Percentiles rank a stretch among this genome's conserved stretches.
These are phyloP conservation scores for Oriolus oriolus DNA, from an alignment of 2,113 vertebrate genomes.

Conservation along the genomic window DNA sequence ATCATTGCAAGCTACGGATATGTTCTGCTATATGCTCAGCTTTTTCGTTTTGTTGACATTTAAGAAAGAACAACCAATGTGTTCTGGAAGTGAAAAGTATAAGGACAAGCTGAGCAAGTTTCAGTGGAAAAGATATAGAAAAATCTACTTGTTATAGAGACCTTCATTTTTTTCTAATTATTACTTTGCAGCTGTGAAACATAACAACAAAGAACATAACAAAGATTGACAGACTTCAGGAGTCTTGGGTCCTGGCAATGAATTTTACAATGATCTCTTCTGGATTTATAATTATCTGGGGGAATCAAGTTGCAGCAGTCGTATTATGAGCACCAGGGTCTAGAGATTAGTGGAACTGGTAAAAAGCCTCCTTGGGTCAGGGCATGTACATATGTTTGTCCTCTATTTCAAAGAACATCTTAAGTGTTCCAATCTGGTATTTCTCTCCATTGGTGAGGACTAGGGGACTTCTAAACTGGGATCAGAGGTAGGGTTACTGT, in stretches of 20 bases:
- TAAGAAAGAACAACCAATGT: not conserved
- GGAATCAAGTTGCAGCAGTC: not conserved
- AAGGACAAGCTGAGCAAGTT: not conserved
- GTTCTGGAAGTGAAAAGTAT: not conserved
- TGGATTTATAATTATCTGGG: not conserved
- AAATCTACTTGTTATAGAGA: not conserved
- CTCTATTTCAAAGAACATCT: constrained; percentile 25
- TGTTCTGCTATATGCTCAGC: not conserved
- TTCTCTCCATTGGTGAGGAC: not conserved
- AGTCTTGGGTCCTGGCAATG: not conserved
- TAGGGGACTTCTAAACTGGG: constrained; percentile 25
- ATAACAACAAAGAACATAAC: not conserved
- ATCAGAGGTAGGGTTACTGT: constrained; percentile 22
- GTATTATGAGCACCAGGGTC: not conserved
- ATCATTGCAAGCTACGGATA: not conserved
- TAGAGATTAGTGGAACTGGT: not conserved
- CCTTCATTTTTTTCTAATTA: not conserved
- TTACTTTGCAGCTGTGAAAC: not conserved
- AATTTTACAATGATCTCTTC: not conserved
- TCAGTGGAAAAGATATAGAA: not conserved
- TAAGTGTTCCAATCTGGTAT: not conserved
- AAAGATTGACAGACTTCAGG: not conserved
- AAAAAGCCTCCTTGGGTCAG: not conserved
- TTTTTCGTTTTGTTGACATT: not conserved
- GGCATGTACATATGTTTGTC: not conserved